A percentile compares a stretch with the other conserved stretches of the same genome.
These are phyloP conservation scores for Bombyx huttoni DNA, from an alignment of 2,888 invertebrate genomes.

Conservation along the genomic window DNA sequence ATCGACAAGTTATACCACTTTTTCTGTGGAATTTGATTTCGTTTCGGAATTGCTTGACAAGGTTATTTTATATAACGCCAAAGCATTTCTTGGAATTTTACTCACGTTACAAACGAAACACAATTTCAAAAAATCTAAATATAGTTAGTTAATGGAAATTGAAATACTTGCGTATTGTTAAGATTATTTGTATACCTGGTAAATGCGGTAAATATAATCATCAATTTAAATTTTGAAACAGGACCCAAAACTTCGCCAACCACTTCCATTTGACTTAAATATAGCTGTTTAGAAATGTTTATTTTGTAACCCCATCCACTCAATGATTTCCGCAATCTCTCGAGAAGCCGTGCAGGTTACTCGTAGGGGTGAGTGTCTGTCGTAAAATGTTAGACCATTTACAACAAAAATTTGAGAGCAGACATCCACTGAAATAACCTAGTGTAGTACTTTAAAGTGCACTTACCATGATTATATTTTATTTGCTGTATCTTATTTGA, in stretches of 20 bases:
- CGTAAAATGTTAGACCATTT: conserved; percentile 23
- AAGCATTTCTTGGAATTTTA: not conserved
- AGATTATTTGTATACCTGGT: not conserved
- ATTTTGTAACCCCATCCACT: conserved; percentile 7
- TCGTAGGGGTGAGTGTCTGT: conserved; percentile 8
- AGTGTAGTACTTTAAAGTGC: conserved; percentile 29
- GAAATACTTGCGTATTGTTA: not conserved
- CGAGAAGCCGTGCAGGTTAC: conserved; percentile 10
- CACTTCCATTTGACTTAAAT: not conserved
- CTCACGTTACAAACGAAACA: not conserved
- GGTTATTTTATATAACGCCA: conserved; percentile 5
- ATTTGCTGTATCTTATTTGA: conserved; percentile 26
- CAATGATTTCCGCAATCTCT: conserved; percentile 13
- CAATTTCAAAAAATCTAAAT: not conserved
- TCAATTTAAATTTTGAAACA: not conserved
- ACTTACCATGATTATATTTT: conserved; percentile 40
- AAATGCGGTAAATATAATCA: not conserved
- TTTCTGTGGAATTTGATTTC: conserved; percentile 28
- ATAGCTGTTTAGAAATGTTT: not conserved
- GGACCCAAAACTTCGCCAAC: not conserved
- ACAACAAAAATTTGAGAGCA: conserved; percentile 14
- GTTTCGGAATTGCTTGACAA: conserved; percentile 18
- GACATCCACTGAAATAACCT: conserved; percentile 27
- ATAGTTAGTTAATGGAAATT: not conserved
- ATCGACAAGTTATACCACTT: conserved; percentile 31